Evolutionary conservation across 2,113 vertebrate species (phyloP).

Genomic region (Pseudorectes ferrugineus): DNA sequence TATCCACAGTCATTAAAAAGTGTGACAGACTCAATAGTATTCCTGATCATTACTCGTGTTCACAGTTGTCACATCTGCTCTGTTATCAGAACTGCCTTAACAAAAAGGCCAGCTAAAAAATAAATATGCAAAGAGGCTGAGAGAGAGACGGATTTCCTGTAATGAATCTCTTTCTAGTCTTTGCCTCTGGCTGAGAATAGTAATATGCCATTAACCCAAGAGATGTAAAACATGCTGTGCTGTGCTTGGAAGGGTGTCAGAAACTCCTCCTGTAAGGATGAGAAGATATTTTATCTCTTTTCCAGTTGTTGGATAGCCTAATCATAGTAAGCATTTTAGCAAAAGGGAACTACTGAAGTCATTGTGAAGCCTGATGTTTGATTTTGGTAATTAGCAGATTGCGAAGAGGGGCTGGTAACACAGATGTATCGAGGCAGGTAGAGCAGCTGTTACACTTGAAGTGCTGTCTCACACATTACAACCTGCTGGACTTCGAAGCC

Average conservation of each 20-base stretch:
- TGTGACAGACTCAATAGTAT: neutral
- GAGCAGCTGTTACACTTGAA: neutral
- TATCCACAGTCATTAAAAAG: neutral
- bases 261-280: neutral
- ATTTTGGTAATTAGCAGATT: neutral
- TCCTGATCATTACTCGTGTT: neutral
- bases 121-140: neutral
- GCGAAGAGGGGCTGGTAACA: neutral
- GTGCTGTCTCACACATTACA: neutral
- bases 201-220: neutral
- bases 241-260: slow-evolving; percentile 7
- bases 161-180: slow-evolving; percentile 1
- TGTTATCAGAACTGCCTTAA: neutral
- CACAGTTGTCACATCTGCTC: neutral
- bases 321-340: neutral
- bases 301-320: neutral
- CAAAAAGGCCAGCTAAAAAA: neutral
- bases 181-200: slow-evolving; percentile 34
- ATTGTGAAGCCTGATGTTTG: neutral
- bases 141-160: neutral
- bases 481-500: slow-evolving; percentile 36
- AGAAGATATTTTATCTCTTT: neutral
- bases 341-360: neutral
- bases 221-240: neutral
- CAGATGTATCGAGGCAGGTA: neutral